Percentiles rank a stretch among this genome's conserved stretches.
Evolutionary conservation across 1,140 invertebrate species (phyloP).

Genomic region (Papilio polyxenes): DNA sequence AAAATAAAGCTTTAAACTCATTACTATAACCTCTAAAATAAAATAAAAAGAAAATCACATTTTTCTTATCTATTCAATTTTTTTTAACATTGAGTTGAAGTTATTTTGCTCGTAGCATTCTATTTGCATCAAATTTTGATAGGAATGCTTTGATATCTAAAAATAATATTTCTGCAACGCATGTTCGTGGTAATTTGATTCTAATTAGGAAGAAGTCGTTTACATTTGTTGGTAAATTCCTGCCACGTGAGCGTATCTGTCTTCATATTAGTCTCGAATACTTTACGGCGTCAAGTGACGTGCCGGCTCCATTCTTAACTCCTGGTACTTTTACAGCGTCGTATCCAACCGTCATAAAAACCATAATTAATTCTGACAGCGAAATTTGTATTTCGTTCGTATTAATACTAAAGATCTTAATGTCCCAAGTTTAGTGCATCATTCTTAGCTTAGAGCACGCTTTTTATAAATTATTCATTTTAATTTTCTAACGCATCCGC

Average conservation of each 20-base stretch:
- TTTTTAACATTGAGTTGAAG: too few species aligned
- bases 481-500: background rate
- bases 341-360: slow-evolving; percentile 31
- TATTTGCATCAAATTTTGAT: background rate
- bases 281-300: slow-evolving; percentile 28
- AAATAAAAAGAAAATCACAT: too few species aligned
- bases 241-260: background rate
- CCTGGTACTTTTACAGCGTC: slow-evolving; percentile 35
- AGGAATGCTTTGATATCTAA: background rate
- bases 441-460: slow-evolving; percentile 8
- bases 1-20: too few species aligned
- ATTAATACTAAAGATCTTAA: slow-evolving; percentile 15
- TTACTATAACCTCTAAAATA: too few species aligned
- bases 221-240: background rate
- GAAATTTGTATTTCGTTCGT: slow-evolving; percentile 22
- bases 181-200: background rate
- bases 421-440: slow-evolving; percentile 3
- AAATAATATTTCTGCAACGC: too few species aligned
- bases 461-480: slow-evolving; percentile 8
- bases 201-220: background rate
- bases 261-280: background rate
- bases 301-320: slow-evolving; percentile 8
- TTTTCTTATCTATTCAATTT: too few species aligned
- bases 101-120: too few species aligned
- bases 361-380: slow-evolving; percentile 33